Base-by-base conservation (phyloP, 1,140 invertebrate species). In the Polyergus mexicanus region DNA sequence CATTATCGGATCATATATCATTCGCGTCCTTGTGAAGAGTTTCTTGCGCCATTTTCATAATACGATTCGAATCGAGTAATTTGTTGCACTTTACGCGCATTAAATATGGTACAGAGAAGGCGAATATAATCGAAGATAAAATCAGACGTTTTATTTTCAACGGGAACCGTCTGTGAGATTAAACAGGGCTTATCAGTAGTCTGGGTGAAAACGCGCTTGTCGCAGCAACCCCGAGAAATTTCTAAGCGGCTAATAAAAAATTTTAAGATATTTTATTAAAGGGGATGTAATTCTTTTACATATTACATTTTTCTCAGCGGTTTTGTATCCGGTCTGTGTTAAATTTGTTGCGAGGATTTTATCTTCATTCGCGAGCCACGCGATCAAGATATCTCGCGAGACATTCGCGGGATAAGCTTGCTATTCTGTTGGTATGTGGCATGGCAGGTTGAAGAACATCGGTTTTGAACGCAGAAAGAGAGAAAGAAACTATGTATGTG, bases 271-370 rank as follows among this genome's bases (percentile, higher is more conserved):
- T 47, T 13, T 54, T 10, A 11, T n/a, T 66, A 41, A 41, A 41
- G 35, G 38, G 11, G 62, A 78, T 28, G 69, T 56, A 38, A 68
- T 7, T 65, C 63, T 16, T 69, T 25, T 56, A 32, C 76, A 54
- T 69, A 69, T 68, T 69, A 69, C 22, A 25, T 16, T 38, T 38
- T 22, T 66, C n/a, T 68, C 44, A 22, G 62, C 62, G 44, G 58
- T 38, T 32, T 4, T 32, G 58, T 76, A 76, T 63, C 16, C 25
- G 19, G 44, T 80, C 47, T 16, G 32, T 10, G 32, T 80, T 80
- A 80, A 80, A 80, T 69, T 80, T 69, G 38, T 69, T 38, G 63
- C 44, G 13, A 69, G 44, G 22, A 80, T 22, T 80, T 80, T 80
- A 80, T 69, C 76, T 68, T 80, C 32, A 35, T 69, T 80, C 63